These are phyloP conservation scores for Thamnophis sirtalis DNA, from an alignment of 2,113 vertebrate species.

Conservation along the genomic window DNA sequence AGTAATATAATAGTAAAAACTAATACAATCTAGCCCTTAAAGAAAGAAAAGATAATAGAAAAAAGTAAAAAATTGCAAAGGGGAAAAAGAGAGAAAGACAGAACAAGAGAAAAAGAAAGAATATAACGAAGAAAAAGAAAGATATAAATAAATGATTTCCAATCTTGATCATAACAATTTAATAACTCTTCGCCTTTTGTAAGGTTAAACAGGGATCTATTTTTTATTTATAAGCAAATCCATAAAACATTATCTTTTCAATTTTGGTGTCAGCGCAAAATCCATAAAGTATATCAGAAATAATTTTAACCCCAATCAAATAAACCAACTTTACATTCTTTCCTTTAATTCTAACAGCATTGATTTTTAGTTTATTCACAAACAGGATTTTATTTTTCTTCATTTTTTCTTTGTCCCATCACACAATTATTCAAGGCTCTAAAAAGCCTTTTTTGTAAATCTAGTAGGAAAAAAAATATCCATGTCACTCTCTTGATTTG, in stretches of 20 bases:
- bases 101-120: neutral
- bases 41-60: neutral
- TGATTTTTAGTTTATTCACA: neutral
- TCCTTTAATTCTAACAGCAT: neutral
- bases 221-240: neutral
- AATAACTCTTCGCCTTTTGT: neutral
- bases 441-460: neutral
- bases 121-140: neutral
- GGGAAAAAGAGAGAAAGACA: neutral
- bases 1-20: neutral
- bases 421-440: neutral
- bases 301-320: neutral
- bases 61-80: conserved; percentile 3
- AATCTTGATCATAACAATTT: neutral
- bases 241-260: neutral
- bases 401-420: neutral
- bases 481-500: neutral
- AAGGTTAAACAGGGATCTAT: neutral
- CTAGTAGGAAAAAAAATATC: neutral
- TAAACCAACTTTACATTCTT: neutral
- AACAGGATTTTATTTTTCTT: neutral
- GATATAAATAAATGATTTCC: neutral
- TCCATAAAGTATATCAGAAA: neutral
- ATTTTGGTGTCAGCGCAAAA: neutral
- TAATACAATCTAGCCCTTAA: neutral